Evolutionary conservation across 2,113 vertebrate species (phyloP), one percentile per base, ranked within the genome.

Genomic region (Monopterus albus): DNA sequence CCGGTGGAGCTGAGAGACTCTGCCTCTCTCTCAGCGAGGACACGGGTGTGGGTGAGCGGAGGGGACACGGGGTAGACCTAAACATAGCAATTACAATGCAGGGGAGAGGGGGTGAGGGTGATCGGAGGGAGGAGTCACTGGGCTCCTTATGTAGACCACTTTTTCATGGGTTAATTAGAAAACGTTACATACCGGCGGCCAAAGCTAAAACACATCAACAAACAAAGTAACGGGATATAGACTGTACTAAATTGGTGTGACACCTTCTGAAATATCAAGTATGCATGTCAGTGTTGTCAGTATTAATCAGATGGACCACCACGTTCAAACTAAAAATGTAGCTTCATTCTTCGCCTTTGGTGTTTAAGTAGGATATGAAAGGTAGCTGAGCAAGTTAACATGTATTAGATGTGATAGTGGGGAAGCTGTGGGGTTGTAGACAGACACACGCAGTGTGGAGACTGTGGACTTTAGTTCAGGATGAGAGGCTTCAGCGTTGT

Each of bases 81-180:
- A 43, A 70, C 52, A 68, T 7, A 28, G 52, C 52, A 36, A 40
- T 56, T 13, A 62, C 36, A 14, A 31, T 1, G 46, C 13, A 7
- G 65, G 58, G n/a, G 55, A 21, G 43, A 51, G 71, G 40, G 15
- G 12, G 51, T 3, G 68, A 29, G 53, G 9, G 40, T 7, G 49
- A 11, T 43, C 20, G 15, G 20, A 60, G 59, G 21, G 62, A 42
- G 64, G 73, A 56, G 59, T 23, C 3, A 5, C 45, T 9, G 46
- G 6, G 46, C 57, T 66, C 43, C 21, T 7, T 5, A 20, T 23
- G 60, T 69, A 57, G n/a, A n/a, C n/a, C n/a, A 72, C 17, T 57
- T 67, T 84, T 61, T 29, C 62, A 85, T 79, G 76, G 76, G 74
- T 67, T 83, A 11, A 56, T 60, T 17, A 2, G 29, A n/a, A n/a